These are phyloP conservation scores for Pseudobourletiella spinata DNA, from an alignment of 1,140 invertebrate genomes.

Conservation along the genomic window DNA sequence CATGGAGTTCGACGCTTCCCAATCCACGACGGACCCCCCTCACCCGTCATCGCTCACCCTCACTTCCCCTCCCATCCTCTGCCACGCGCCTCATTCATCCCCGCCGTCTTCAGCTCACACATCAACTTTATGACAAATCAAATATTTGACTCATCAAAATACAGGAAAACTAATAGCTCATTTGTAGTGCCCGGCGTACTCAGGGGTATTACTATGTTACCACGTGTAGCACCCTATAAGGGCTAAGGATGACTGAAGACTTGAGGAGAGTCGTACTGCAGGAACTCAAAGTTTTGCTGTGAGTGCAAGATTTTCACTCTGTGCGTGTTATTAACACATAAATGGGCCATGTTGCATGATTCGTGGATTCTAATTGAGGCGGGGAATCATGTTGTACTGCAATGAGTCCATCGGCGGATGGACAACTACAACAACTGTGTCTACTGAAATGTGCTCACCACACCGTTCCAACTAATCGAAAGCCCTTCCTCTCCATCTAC, in stretches of 20 bases:
- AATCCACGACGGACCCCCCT: too few species aligned
- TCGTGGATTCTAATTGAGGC: too few species aligned
- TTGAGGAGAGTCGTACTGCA: too few species aligned
- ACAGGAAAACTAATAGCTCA: background rate
- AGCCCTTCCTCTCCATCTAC: background rate
- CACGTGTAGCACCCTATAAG: too few species aligned
- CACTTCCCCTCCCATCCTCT: too few species aligned
- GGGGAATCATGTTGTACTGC: too few species aligned
- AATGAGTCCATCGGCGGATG: background rate
- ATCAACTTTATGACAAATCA: slow-evolving; percentile 16
- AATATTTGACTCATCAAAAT: slow-evolving; percentile 10
- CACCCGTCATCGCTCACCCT: too few species aligned
- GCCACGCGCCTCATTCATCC: too few species aligned
- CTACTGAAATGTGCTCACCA: background rate
- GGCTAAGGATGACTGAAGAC: too few species aligned
- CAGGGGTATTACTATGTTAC: too few species aligned
- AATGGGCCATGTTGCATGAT: background rate
- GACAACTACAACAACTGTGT: background rate
- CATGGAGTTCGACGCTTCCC: too few species aligned
- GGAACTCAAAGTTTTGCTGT: background rate
- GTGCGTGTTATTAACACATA: background rate
- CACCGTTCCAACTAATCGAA: background rate
- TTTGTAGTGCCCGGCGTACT: background rate
- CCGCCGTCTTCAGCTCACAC: too few species aligned
- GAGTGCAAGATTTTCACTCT: background rate